These are phyloP conservation scores for Bombus soroeensis DNA, from an alignment of 1,140 invertebrate genomes.

Conservation along the genomic window DNA sequence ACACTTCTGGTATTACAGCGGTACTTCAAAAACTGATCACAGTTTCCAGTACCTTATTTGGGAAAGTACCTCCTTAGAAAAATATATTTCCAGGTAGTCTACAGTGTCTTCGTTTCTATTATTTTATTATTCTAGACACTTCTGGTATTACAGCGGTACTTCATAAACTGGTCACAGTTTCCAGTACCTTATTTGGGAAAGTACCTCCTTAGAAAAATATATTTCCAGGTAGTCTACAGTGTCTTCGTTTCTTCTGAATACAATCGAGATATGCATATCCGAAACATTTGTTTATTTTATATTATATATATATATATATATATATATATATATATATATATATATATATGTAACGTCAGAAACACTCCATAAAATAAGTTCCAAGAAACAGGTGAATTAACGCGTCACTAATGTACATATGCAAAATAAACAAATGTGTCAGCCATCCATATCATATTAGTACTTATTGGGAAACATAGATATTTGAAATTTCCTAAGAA, in stretches of 20 bases:
- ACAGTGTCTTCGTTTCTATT: neutral
- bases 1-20: neutral
- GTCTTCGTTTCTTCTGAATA: neutral
- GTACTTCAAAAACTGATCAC: no score
- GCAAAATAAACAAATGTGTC: neutral
- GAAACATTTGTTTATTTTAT: neutral
- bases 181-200: no score
- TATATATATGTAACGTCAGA: neutral
- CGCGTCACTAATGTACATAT: neutral
- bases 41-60: no score
- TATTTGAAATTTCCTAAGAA: neutral
- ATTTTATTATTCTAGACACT: no score
- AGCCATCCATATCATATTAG: neutral
- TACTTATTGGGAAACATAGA: neutral
- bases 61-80: no score
- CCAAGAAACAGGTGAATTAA: neutral
- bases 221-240: no score
- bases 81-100: no score
- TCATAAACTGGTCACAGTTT: no score
- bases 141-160: no score
- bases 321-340: no score
- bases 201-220: no score
- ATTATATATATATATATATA: no score
- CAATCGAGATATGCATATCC: neutral
- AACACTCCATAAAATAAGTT: neutral